phyloP scores from a whole-genome alignment of 2,113 vertebrate genomes.

The Muscicapa adusta region DNA sequence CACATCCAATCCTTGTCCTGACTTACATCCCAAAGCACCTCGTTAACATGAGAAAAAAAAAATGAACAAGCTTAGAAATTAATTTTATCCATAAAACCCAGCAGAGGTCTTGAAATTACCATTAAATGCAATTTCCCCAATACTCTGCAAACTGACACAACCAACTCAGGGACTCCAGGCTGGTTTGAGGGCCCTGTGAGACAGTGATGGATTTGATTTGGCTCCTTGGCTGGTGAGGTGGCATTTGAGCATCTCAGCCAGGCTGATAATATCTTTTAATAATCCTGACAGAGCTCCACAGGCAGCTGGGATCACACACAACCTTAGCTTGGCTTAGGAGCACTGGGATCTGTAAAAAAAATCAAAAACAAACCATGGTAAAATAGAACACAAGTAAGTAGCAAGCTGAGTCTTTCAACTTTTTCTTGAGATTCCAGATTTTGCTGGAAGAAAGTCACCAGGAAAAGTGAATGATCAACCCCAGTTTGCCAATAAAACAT shows the following conservation, averaged over 20 bases:
- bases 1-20: background rate
- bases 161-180: background rate
- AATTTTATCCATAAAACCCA: background rate
- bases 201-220: background rate
- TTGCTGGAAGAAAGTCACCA: background rate
- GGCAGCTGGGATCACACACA: background rate
- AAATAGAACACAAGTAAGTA: background rate
- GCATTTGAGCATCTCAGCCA: background rate
- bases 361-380: background rate
- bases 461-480: background rate
- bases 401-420: background rate
- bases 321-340: background rate
- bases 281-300: background rate
- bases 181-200: background rate
- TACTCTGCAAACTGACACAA: background rate
- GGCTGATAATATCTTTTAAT: slow-evolving; percentile 21
- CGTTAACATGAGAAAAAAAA: background rate
- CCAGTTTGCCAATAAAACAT: background rate
- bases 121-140: background rate
- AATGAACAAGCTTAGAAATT: background rate
- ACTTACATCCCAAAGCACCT: background rate
- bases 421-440: background rate
- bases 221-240: background rate
- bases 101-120: background rate
- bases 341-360: background rate